A percentile compares a stretch with the other conserved stretches of the same genome.
These are phyloP conservation scores for Sarcophaga subvicina DNA, from an alignment of 2,888 invertebrate genomes.

Conservation along the genomic window DNA sequence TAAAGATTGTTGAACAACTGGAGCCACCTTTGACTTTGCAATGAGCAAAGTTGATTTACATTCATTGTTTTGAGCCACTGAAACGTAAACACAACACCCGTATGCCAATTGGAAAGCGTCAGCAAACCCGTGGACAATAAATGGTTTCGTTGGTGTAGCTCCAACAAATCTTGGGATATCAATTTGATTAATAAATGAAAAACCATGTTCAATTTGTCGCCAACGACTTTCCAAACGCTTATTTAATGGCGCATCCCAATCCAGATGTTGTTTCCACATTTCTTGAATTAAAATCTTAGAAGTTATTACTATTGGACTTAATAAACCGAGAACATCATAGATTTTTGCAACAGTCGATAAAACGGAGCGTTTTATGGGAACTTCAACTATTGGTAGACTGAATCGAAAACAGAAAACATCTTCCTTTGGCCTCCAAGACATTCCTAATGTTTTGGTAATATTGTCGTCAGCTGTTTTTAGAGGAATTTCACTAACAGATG, in stretches of 20 bases:
- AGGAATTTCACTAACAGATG: neutral
- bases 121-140: no score
- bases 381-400: conserved; percentile 39
- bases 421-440: conserved; percentile 27
- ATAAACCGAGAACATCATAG: conserved; percentile 48
- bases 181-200: conserved; percentile 3
- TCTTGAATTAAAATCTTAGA: conserved; percentile 68
- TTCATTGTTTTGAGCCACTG: neutral
- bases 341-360: conserved; percentile 53
- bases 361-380: conserved; percentile 32
- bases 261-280: conserved; percentile 56
- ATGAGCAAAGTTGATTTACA: conserved; percentile 20
- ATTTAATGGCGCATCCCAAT: conserved; percentile 33
- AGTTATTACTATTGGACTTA: conserved; percentile 61
- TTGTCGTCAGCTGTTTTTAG: conserved; percentile 1
- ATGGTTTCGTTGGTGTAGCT: no score
- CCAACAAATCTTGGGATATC: neutral
- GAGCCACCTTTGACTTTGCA: neutral
- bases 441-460: conserved; percentile 39
- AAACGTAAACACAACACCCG: neutral
- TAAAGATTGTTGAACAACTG: conserved; percentile 1
- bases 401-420: conserved; percentile 36
- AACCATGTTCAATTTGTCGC: neutral
- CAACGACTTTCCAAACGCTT: neutral
- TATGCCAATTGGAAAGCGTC: no score